Conservation (phyloP, 2,888 invertebrate genomes). For the Elysia crispata region DNA sequence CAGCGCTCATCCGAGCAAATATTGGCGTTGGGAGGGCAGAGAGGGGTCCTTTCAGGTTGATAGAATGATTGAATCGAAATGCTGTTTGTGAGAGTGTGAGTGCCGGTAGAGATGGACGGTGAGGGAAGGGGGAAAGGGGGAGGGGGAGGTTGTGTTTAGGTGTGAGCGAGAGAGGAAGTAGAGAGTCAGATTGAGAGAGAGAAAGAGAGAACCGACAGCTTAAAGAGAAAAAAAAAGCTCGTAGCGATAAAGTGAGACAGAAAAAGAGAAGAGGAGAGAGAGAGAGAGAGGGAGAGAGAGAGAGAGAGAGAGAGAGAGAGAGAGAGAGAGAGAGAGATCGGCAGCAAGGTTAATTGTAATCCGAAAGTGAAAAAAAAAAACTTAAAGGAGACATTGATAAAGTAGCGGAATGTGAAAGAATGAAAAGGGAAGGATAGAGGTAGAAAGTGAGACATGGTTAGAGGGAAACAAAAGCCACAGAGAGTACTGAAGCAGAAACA, state of each 20-base stretch:
- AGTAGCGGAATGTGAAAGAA: not conserved
- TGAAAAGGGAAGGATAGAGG: not conserved
- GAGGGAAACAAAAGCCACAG: no score
- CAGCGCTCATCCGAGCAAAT: not conserved
- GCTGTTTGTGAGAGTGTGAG: no score
- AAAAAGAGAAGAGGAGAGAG: not conserved
- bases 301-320: constrained; percentile 17
- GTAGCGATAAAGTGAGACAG: not conserved
- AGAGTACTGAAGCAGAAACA: no score
- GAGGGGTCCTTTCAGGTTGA: not conserved
- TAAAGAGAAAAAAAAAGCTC: not conserved
- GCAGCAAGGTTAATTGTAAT: no score
- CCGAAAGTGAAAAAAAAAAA: no score
- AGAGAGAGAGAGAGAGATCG: not conserved
- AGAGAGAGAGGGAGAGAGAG: constrained; percentile 12
- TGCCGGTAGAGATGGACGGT: not conserved
- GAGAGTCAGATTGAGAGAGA: no score
- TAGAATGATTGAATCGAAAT: not conserved
- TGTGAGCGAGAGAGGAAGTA: not conserved
- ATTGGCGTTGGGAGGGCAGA: no score
- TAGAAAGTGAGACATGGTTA: not conserved
- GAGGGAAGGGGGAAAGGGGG: constrained; percentile 10
- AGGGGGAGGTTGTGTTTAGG: constrained; percentile 2
- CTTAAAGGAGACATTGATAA: no score
- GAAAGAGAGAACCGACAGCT: no score